Percentiles rank a stretch among this genome's conserved stretches.
Conservation (phyloP, 2,888 invertebrate genomes). For the Nomada lathburiana region DNA sequence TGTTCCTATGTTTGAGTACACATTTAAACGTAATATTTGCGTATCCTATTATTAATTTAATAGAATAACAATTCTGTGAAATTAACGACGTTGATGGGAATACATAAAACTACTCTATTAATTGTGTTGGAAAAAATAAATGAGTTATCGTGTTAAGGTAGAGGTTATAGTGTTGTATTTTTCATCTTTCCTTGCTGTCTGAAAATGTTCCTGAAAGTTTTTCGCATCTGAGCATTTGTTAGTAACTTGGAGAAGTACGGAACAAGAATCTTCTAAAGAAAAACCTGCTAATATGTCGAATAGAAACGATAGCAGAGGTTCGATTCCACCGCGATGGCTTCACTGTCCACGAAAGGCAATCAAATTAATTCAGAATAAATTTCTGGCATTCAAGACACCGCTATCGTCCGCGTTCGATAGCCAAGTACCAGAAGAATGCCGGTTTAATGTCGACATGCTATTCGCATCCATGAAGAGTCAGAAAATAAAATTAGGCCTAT, state of each 20-base stretch:
- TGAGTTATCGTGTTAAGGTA: constrained; percentile 7
- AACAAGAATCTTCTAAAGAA: not conserved
- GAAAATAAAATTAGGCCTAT: constrained; percentile 95
- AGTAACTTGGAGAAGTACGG: not conserved
- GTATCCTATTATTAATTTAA: not conserved
- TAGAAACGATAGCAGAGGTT: constrained; percentile 80
- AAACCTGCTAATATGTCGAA: constrained; percentile 67
- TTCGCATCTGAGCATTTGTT: not conserved
- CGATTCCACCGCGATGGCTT: constrained; percentile 94
- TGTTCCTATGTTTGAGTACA: constrained; percentile 16
- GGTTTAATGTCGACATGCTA: constrained; percentile 95
- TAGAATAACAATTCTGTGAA: not conserved
- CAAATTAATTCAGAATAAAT: constrained; percentile 91
- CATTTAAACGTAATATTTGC: not conserved
- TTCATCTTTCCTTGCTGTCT: not conserved
- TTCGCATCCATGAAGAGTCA: constrained; percentile 91
- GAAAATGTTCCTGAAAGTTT: not conserved
- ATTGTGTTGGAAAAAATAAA: not conserved
- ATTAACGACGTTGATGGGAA: too few relatives aligned
- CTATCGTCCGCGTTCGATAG: constrained; percentile 92
- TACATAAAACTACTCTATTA: not conserved
- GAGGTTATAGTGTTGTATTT: constrained; percentile 24
- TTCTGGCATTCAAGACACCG: constrained; percentile 98
- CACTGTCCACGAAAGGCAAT: constrained; percentile 93
- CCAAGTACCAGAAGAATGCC: constrained; percentile 92